These are phyloP conservation scores for Melanerpes aurifrons DNA, from an alignment of 2,113 vertebrate species.

Conservation along the genomic window DNA sequence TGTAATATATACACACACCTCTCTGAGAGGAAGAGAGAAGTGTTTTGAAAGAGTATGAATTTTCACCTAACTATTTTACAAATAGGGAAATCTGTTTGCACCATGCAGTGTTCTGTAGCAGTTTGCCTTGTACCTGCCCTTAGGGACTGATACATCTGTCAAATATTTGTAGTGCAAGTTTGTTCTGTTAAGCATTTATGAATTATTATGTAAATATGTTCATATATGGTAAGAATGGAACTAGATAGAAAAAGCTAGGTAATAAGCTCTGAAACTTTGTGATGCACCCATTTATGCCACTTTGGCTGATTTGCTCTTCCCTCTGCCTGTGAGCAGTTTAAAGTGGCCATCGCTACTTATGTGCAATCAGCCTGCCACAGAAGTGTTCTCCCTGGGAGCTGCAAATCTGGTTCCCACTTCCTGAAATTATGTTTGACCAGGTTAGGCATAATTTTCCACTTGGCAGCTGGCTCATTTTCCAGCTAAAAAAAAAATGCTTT, in stretches of 20 bases:
- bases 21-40: neutral
- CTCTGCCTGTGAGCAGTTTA: neutral
- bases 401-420: neutral
- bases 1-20: no score
- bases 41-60: neutral
- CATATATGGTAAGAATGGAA: neutral
- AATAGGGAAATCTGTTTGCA: neutral
- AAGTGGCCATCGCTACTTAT: neutral
- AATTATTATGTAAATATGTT: neutral
- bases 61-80: neutral
- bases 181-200: neutral
- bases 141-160: neutral
- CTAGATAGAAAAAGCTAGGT: neutral
- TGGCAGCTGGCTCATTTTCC: neutral
- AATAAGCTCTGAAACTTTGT: neutral
- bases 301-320: neutral
- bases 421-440: neutral
- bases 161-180: neutral
- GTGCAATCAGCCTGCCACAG: neutral
- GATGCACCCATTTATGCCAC: neutral
- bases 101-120: neutral
- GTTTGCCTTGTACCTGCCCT: neutral
- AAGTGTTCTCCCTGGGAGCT: neutral
- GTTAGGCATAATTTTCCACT: neutral
- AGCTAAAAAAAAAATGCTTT: neutral